These are phyloP conservation scores for Siniperca undulata DNA, from an alignment of 2,797 vertebrate genomes.

Conservation along the genomic window DNA sequence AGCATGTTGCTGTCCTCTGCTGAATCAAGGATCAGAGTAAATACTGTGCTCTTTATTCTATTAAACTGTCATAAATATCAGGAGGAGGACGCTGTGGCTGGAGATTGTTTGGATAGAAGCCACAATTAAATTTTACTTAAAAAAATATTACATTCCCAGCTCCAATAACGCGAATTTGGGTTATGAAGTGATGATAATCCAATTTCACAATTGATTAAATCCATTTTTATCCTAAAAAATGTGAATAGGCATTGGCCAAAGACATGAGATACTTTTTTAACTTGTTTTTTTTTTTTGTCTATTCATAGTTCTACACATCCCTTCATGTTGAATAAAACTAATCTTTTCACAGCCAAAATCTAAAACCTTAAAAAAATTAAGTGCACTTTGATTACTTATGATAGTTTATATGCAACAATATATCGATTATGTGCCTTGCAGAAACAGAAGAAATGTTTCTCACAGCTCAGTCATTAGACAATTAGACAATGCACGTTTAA, in stretches of 20 bases:
- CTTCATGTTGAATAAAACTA: neutral
- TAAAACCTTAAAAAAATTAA: neutral
- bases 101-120: neutral
- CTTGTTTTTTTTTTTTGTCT: too few species aligned
- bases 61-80: constrained; percentile 38
- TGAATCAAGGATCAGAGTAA: neutral
- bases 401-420: neutral
- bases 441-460: neutral
- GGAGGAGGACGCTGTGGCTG: neutral
- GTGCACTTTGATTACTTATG: neutral
- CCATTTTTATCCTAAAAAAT: neutral
- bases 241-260: neutral
- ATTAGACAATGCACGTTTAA: neutral
- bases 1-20: constrained; percentile 62
- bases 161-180: neutral
- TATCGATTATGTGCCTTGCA: neutral
- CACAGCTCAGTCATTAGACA: neutral
- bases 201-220: neutral
- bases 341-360: neutral
- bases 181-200: neutral
- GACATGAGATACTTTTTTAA: neutral
- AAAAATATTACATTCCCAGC: fast-evolving
- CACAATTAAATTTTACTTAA: neutral
- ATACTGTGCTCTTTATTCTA: constrained; percentile 1
- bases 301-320: neutral